These are phyloP conservation scores for Sandelia bainsii DNA, from an alignment of 2,797 vertebrate species.

Conservation along the genomic window DNA sequence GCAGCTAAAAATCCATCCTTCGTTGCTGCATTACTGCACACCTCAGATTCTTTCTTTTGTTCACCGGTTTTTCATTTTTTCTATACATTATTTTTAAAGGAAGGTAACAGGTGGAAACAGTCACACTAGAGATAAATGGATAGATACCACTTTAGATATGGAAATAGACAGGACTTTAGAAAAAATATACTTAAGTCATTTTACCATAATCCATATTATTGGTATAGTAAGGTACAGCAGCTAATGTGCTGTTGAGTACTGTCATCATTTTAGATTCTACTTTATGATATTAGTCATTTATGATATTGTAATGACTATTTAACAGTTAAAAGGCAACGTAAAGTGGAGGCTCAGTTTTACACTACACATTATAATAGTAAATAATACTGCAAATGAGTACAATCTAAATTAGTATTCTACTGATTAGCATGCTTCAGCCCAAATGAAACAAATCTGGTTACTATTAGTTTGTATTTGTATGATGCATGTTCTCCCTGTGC, in stretches of 20 bases:
- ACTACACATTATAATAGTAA: background rate
- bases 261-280: background rate
- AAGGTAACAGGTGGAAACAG: background rate
- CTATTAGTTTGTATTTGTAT: too few relatives aligned
- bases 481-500: too few relatives aligned
- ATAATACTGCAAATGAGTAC: too few relatives aligned
- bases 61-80: constrained; percentile 5
- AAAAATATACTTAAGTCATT: background rate
- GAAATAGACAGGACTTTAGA: background rate
- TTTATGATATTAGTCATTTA: background rate
- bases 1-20: constrained; percentile 16
- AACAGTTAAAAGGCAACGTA: background rate
- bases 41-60: constrained; percentile 3
- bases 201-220: background rate
- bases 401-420: too few relatives aligned
- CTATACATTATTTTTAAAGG: background rate
- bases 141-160: background rate
- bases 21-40: constrained; percentile 14
- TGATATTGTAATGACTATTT: too few relatives aligned
- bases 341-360: background rate
- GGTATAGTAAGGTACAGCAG: background rate
- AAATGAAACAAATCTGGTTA: too few relatives aligned
- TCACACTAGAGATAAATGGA: constrained; percentile 12
- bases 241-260: background rate
- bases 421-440: too few relatives aligned